Base-by-base conservation (phyloP, 2,113 vertebrate species). In the Crotalus helleri region DNA sequence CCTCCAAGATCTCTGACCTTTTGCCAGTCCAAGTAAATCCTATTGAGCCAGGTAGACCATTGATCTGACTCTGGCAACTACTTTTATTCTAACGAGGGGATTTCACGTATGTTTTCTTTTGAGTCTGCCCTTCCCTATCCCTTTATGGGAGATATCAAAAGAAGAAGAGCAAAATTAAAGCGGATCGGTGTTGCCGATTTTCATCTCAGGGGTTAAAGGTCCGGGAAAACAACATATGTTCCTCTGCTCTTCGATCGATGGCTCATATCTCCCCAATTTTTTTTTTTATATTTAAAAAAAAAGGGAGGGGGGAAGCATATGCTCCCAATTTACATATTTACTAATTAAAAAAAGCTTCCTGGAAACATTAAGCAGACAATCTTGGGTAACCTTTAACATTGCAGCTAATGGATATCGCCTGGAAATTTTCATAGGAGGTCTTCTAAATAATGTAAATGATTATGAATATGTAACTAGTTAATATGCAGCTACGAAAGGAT, bases 381-480 rank as follows among this genome's bases (percentile, higher is more conserved):
- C 97, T 97, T 97, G 93, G 95, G 64, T 98, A 97, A 98, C 98
- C 98, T 98, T 98, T 98, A 97, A 97, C 98, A 98, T 97, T 95
- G 92, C 96, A 96, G 97, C 97, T 98, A 98, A 98, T 98, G 97
- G 97, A 98, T 98, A 98, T 97, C 97, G 97, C 97, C 96, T 97
- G 95, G 97, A 97, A 97, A 97, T 98, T 98, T 98, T 97, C 96
- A 97, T 97, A 94, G 96, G 97, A 97, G 97, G 96, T 97, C 97
- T 96, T 98, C 97, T 98, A 98, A 98, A 98, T 98, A 98, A 98
- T 98, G 98, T 98, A 98, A 97, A 97, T 98, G 97, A 98, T 98
- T 98, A 98, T 98, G 98, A 98, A 98, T 98, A 97, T 98, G 98
- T 98, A 98, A 98, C 98, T 98, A 98, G 97, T 98, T 98, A 98